phyloP scores from a whole-genome alignment of 1,140 invertebrate species.

The Hycleus cichorii region DNA sequence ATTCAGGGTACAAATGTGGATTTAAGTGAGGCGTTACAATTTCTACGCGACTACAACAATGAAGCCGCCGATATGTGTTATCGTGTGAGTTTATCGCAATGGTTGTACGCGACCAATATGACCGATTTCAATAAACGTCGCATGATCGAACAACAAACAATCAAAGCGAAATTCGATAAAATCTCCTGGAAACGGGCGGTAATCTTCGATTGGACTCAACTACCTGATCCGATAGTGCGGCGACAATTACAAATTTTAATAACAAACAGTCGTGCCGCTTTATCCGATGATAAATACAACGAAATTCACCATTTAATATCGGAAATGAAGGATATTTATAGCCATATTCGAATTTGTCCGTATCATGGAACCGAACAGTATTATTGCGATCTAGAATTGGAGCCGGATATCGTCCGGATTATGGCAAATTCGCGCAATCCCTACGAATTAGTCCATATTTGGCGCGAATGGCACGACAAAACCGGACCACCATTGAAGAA shows the following conservation, averaged over 20 bases:
- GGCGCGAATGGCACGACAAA: constrained; percentile 72
- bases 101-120: constrained; percentile 73
- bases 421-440: constrained; percentile 65
- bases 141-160: constrained; percentile 64
- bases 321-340: constrained; percentile 75
- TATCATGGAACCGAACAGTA: constrained; percentile 44
- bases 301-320: constrained; percentile 66
- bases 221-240: constrained; percentile 58
- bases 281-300: constrained; percentile 65
- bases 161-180: constrained; percentile 64
- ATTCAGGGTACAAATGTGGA: constrained; percentile 62
- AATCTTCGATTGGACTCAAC: constrained; percentile 56
- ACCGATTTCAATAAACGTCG: constrained; percentile 60
- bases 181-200: constrained; percentile 65
- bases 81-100: constrained; percentile 60
- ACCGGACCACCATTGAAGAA: constrained; percentile 67
- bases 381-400: constrained; percentile 61
- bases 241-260: constrained; percentile 66
- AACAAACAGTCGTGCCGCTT: constrained; percentile 60
- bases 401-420: constrained; percentile 53
- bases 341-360: constrained; percentile 63
- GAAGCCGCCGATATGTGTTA: constrained; percentile 65
- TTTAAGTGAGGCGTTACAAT: constrained; percentile 59
- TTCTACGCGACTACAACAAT: constrained; percentile 62
- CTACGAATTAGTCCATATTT: constrained; percentile 64